Conservation (phyloP, 2,888 invertebrate species). For the Lypha dubia region DNA sequence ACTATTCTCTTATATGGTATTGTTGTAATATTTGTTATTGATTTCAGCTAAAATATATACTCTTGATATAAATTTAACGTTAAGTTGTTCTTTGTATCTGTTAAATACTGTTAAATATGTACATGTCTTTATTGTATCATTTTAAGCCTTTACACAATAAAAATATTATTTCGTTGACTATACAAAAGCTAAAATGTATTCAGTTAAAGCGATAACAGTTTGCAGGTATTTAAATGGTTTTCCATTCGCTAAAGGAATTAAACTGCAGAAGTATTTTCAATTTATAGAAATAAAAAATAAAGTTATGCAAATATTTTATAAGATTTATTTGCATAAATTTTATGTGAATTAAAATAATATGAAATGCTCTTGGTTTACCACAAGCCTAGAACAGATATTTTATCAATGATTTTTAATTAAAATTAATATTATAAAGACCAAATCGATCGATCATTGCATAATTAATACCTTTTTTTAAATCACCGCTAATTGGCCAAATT, state of each 20-base stretch:
- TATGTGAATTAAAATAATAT: no score
- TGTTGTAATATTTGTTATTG: conserved; percentile 16
- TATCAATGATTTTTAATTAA: no score
- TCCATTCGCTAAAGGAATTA: no score
- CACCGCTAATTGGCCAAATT: no score
- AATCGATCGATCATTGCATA: no score
- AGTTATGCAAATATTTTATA: no score
- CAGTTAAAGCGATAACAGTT: conserved; percentile 6
- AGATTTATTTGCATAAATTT: no score
- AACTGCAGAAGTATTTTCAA: background rate
- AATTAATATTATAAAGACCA: no score
- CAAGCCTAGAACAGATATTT: no score
- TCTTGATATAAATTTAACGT: conserved; percentile 27
- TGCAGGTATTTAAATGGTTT: background rate
- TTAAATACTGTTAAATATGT: conserved; percentile 39
- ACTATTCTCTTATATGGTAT: background rate
- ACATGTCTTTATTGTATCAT: conserved; percentile 36
- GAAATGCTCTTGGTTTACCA: no score
- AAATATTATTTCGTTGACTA: conserved; percentile 9
- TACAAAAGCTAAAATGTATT: background rate
- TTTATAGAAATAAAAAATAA: background rate
- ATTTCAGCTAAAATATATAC: conserved; percentile 34
- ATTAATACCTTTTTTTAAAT: no score
- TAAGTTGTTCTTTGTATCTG: conserved; percentile 29
- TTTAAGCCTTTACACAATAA: conserved; percentile 12